Evolutionary conservation across 2,888 invertebrate genomes (phyloP).

Genomic region (Caenorhabditis sinica): DNA sequence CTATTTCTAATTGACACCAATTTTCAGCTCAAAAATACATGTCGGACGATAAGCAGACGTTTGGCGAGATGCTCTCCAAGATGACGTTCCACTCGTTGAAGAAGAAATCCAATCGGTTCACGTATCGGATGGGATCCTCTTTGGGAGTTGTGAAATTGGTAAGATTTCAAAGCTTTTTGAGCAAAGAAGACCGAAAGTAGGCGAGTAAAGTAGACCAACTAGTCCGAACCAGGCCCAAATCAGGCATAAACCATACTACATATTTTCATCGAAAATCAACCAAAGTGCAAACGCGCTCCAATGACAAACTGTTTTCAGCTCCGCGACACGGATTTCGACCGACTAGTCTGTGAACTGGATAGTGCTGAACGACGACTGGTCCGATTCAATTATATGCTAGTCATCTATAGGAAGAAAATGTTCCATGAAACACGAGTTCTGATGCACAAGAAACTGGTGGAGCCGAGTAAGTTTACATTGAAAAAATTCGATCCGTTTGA

Average conservation of each 20-base stretch:
- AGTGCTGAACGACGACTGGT: conserved; percentile 77
- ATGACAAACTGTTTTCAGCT: conserved; percentile 47
- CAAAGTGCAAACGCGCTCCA: no score
- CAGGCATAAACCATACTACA: no score
- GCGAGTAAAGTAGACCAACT: no score
- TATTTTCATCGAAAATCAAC: no score
- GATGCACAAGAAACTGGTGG: conserved; percentile 68
- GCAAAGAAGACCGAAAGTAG: no score
- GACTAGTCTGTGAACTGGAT: conserved; percentile 75
- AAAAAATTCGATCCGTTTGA: background rate
- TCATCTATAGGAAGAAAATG: conserved; percentile 73
- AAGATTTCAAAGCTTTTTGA: conserved; percentile 9
- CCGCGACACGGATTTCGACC: conserved; percentile 75
- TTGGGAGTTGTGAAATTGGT: conserved; percentile 78
- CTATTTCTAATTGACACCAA: background rate
- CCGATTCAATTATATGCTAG: conserved; percentile 73
- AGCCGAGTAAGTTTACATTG: conserved; percentile 59
- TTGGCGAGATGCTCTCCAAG: conserved; percentile 75
- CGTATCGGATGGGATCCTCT: conserved; percentile 79
- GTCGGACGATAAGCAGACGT: conserved; percentile 70
- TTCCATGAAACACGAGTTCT: conserved; percentile 70
- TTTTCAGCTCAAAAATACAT: conserved; percentile 77
- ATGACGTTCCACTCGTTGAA: conserved; percentile 79
- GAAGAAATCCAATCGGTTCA: conserved; percentile 81
- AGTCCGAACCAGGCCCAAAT: no score